Evolutionary conservation across 2,888 invertebrate genomes (phyloP).

Genomic region (Hesperia comma): DNA sequence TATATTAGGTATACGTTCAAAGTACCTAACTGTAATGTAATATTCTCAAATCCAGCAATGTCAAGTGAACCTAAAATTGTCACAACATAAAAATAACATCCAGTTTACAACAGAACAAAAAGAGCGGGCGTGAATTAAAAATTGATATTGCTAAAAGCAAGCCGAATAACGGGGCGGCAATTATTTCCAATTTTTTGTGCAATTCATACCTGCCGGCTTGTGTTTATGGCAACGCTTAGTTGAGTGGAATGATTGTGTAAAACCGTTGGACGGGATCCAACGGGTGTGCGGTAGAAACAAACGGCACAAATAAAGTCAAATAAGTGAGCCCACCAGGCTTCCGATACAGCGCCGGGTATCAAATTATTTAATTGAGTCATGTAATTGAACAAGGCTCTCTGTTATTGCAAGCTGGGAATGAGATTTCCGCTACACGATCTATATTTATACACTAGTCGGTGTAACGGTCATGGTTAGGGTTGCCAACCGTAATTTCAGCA

Average conservation of each 20-base stretch:
- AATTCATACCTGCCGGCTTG: conserved; percentile 80
- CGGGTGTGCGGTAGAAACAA: conserved; percentile 70
- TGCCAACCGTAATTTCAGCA: no score
- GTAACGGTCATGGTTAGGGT: not conserved
- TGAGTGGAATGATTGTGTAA: conserved; percentile 84
- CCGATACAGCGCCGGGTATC: conserved; percentile 42
- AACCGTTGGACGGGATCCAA: conserved; percentile 80
- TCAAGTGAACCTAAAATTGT: not conserved
- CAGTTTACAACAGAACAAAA: conserved; percentile 10
- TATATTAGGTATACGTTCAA: no score
- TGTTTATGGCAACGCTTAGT: conserved; percentile 83
- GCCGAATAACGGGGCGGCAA: conserved; percentile 72
- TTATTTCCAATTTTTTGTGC: conserved; percentile 79
- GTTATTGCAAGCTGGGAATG: conserved; percentile 16
- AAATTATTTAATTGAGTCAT: conserved; percentile 45
- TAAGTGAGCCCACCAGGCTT: conserved; percentile 68
- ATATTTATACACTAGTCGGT: not conserved
- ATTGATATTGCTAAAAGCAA: conserved; percentile 60
- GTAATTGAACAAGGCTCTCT: conserved; percentile 34
- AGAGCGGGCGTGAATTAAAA: conserved; percentile 53
- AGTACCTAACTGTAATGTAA: no score
- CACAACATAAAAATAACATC: not conserved
- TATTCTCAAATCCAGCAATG: not conserved
- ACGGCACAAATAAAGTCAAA: conserved; percentile 81
- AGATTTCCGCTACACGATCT: conserved; percentile 13